Evolutionary conservation across 2,113 vertebrate species (phyloP).

Genomic region (Vidua chalybeata): DNA sequence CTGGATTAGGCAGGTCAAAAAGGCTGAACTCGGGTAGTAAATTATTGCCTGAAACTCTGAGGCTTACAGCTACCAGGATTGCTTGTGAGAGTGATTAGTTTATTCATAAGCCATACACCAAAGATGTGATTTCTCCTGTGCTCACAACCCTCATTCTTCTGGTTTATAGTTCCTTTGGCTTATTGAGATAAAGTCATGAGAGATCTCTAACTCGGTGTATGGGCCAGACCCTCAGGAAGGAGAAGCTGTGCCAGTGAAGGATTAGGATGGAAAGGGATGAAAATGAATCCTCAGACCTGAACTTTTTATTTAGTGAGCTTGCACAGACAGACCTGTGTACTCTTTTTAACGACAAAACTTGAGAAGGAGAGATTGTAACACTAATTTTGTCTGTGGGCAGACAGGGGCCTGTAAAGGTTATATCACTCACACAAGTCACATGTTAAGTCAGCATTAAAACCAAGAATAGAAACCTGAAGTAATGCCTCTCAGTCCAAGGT

Average conservation of each 20-base stretch:
- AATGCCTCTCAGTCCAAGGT: conserved; percentile 14
- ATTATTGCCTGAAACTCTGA: not conserved
- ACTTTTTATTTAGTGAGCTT: not conserved
- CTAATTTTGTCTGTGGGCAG: conserved; percentile 4
- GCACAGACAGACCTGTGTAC: not conserved
- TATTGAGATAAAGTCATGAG: not conserved
- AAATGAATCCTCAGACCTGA: not conserved
- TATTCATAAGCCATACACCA: not conserved
- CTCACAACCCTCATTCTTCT: not conserved
- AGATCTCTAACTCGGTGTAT: not conserved
- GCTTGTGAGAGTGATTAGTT: not conserved
- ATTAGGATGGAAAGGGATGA: not conserved
- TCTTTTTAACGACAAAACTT: not conserved
- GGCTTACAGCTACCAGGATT: not conserved
- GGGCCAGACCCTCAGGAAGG: not conserved
- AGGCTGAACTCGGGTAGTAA: not conserved
- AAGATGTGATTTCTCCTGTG: not conserved
- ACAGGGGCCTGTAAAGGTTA: not conserved
- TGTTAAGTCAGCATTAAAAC: conserved; percentile 38
- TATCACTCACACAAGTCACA: conserved; percentile 31
- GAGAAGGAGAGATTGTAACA: conserved; percentile 9
- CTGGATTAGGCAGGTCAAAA: not conserved
- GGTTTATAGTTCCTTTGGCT: not conserved
- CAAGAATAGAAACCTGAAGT: conserved; percentile 51
- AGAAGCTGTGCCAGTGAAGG: not conserved